Percentiles rank a stretch among this genome's conserved stretches.
phyloP scores from a whole-genome alignment of 2,113 vertebrate species.

The Meriones unguiculatus region DNA sequence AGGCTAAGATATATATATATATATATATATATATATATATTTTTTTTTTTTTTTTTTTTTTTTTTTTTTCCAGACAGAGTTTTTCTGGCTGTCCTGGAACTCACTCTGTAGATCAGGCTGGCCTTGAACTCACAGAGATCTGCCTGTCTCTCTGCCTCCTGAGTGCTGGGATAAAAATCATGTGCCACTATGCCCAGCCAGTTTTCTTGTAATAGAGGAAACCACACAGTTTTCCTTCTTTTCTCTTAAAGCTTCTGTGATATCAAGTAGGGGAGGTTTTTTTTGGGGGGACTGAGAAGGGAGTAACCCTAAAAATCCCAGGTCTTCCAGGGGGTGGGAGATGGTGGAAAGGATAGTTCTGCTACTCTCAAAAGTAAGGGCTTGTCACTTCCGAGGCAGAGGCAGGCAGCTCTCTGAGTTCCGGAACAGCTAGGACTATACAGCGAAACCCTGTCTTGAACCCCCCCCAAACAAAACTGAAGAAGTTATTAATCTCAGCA shows the following conservation, averaged over 20 bases:
- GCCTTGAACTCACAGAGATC: too few species aligned
- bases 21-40: too few species aligned
- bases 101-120: too few species aligned
- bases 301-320: neutral
- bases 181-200: neutral
- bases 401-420: neutral
- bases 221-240: neutral
- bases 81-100: too few species aligned
- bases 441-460: too few species aligned
- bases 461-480: too few species aligned
- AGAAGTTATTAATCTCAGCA: neutral
- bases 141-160: too few species aligned
- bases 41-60: too few species aligned
- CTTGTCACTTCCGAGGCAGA: neutral
- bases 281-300: neutral
- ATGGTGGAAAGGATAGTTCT: neutral
- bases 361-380: neutral
- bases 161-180: too few species aligned
- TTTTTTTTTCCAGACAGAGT: too few species aligned
- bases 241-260: slow-evolving; percentile 18
- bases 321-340: neutral
- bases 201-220: neutral
- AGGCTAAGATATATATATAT: too few species aligned
- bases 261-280: neutral
- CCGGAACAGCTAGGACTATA: too few species aligned